Conservation (phyloP, 1,140 invertebrate species). For the Drosophila kikkawai region DNA sequence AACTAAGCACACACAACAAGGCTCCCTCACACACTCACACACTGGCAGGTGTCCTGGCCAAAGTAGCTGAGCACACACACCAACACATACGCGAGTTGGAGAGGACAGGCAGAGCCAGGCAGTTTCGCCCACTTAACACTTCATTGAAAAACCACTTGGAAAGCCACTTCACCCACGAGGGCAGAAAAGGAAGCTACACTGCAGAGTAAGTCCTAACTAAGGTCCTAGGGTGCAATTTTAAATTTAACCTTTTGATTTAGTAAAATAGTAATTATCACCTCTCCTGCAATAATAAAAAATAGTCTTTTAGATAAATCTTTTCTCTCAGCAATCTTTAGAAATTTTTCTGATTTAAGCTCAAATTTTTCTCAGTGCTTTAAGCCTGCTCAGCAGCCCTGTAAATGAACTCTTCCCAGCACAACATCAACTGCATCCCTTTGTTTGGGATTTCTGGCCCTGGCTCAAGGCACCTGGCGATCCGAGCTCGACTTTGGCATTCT, state of each 20-base stretch:
- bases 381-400: constrained; percentile 1
- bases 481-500: constrained; percentile 57
- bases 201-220: background rate
- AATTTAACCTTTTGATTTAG: no score
- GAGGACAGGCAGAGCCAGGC: constrained; percentile 45
- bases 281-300: no score
- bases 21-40: constrained; percentile 22
- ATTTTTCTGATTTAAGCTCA: background rate
- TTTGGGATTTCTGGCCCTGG: constrained; percentile 25
- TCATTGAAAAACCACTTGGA: constrained; percentile 84
- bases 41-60: constrained; percentile 21
- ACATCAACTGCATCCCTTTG: constrained; percentile 1
- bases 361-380: constrained; percentile 1
- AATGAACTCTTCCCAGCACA: constrained; percentile 41
- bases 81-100: constrained; percentile 17
- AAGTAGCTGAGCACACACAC: constrained; percentile 47
- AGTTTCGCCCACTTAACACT: constrained; percentile 81
- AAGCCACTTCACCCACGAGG: constrained; percentile 66
- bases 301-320: background rate
- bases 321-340: background rate
- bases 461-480: constrained; percentile 15
- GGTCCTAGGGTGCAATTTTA: background rate
- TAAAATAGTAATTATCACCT: background rate
- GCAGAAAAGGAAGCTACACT: constrained; percentile 27
- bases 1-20: constrained; percentile 63